phyloP scores from a whole-genome alignment of 2,888 invertebrate species.

The Thera britannica region DNA sequence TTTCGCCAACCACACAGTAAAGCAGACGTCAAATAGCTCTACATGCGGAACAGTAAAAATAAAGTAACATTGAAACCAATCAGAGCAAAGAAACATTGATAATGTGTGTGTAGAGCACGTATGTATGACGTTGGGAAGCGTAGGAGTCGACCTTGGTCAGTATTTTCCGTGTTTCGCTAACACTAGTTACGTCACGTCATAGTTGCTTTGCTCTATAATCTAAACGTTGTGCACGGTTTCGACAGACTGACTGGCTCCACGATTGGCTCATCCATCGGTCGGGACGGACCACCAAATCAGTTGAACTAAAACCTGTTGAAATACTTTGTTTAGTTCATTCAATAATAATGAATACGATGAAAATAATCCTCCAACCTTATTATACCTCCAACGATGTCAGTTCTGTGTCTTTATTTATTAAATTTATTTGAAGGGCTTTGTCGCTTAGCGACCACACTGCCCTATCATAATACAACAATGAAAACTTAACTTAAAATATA shows the following conservation, averaged over 20 bases:
- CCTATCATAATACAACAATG: no score
- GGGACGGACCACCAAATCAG: no score
- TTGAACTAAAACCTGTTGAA: no score
- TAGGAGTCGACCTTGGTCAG: slow-evolving; percentile 26
- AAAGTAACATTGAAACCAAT: slow-evolving; percentile 11
- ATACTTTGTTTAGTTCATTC: no score
- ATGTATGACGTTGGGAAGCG: slow-evolving; percentile 5
- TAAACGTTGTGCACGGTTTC: background rate
- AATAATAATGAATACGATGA: no score
- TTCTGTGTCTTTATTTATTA: no score
- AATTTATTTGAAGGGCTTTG: no score
- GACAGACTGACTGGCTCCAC: background rate
- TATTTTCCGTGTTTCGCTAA: slow-evolving; percentile 15
- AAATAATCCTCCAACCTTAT: no score
- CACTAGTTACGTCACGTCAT: background rate
- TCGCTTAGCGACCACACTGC: no score
- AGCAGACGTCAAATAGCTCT: slow-evolving; percentile 2
- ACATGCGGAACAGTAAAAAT: slow-evolving; percentile 11
- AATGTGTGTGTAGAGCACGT: background rate
- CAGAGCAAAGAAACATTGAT: slow-evolving; percentile 5
- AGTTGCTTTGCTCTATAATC: background rate
- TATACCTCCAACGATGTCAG: no score
- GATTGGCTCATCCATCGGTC: no score
- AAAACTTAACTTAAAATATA: no score
- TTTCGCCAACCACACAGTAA: slow-evolving; percentile 45